phyloP scores from a whole-genome alignment of 2,113 vertebrate species.

The Heterocephalus glaber region DNA sequence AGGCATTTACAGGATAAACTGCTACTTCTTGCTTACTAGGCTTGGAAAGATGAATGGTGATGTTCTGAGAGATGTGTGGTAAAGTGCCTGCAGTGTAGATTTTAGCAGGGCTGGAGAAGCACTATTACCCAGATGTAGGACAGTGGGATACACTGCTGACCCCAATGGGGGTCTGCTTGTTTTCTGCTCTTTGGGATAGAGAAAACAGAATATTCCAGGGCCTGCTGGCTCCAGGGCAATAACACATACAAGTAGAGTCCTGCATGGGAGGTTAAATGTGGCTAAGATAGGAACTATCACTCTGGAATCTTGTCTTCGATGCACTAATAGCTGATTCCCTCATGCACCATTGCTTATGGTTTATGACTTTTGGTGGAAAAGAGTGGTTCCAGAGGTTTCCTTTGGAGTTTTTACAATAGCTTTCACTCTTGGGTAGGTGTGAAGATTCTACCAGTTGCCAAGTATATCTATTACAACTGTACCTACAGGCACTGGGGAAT shows the following conservation, averaged over 20 bases:
- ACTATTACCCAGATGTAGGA: neutral
- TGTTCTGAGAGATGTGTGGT: neutral
- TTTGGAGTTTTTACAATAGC: neutral
- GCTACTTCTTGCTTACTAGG: neutral
- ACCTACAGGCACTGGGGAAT: neutral
- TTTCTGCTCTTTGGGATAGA: neutral
- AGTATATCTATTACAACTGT: neutral
- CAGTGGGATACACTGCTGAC: neutral
- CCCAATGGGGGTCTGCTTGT: neutral
- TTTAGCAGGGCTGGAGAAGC: neutral
- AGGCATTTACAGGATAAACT: conserved; percentile 22
- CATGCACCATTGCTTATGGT: neutral
- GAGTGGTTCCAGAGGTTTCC: neutral
- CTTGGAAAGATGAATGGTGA: neutral
- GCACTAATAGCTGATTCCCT: neutral
- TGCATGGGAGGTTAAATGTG: neutral
- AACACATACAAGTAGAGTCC: neutral
- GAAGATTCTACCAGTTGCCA: neutral
- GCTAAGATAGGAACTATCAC: neutral
- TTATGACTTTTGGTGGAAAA: neutral
- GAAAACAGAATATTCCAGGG: neutral
- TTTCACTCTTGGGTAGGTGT: neutral
- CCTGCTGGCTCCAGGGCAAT: conserved; percentile 29
- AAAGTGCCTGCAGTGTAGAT: neutral
- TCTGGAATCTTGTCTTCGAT: neutral